phyloP scores from a whole-genome alignment of 1,140 invertebrate species.

The Penaeus vannamei region DNA sequence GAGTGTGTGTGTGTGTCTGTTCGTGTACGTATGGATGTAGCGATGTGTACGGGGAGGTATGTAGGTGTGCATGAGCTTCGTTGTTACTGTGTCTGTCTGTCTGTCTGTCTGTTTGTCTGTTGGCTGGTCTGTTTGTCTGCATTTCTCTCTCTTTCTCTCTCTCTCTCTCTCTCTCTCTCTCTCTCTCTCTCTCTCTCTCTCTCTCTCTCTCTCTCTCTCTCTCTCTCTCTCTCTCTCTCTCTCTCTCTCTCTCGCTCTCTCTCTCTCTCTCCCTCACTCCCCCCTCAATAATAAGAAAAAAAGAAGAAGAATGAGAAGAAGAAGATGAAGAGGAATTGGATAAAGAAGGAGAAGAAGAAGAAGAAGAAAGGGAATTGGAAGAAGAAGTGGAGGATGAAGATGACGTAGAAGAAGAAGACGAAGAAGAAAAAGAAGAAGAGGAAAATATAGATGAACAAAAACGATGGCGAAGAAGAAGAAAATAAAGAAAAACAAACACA shows the following conservation, averaged over 20 bases:
- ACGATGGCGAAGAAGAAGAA: background rate
- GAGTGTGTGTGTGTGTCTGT: too few relatives aligned
- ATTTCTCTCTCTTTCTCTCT: too few relatives aligned
- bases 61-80: too few relatives aligned
- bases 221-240: conserved; percentile 37
- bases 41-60: too few relatives aligned
- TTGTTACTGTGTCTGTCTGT: background rate
- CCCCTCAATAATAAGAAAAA: background rate
- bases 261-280: background rate
- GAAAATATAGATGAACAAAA: background rate
- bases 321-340: background rate
- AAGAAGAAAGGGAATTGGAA: background rate
- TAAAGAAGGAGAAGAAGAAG: background rate
- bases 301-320: too few relatives aligned
- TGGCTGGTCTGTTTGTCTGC: background rate
- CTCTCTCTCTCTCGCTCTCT: conserved; percentile 27
- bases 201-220: conserved; percentile 37
- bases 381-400: background rate
- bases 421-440: background rate
- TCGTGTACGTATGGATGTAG: too few relatives aligned
- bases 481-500: background rate
- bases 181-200: background rate
- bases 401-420: background rate
- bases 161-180: too few relatives aligned
- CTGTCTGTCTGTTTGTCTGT: background rate